Base-by-base conservation (phyloP, 1,140 invertebrate species). In the Rhopalosiphum padi region DNA sequence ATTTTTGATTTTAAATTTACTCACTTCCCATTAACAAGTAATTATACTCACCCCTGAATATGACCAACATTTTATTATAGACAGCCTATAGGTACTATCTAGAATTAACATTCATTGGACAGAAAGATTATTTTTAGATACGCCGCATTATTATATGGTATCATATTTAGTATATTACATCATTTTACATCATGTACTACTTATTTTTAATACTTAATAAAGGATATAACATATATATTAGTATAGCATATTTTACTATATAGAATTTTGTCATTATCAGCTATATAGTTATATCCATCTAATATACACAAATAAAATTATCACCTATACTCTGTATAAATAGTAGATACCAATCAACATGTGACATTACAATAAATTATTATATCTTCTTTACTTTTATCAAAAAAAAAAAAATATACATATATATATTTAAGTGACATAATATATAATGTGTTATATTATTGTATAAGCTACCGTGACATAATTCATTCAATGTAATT, bases 391-490 rank as follows among this genome's bases (percentile, higher is more conserved):
- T 85, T 41, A 41, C 15, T 37, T 85, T 43, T 9, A 37, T 23
- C 9, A 18, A 35, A n/a, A 18, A 15, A 37, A 18, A 37, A 21
- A 83, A 35, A 48, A 15, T 15, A 51, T 46, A 46, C 9, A 51
- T 4, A 51, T 18, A 51, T 18, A 18, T 51, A 18, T 51, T 0
- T 51, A 21, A 51, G 43, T 41, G 37, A 43, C 60, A 86, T 86
- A 43, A 48, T 30, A 48, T 87, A 48, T 48, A 48, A 87, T 48
- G 22, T 22, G 7, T n/a, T 77, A 77, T n/a, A 77, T n/a, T 77
- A 77, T 77, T 77, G 23, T 77, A 87, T 87, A 87, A 51, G 48
- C 46, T 87, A 51, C 86, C 86, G 30, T 87, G 86, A 89, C 48
- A 53, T 35, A 53, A 37, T 9, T 9, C 87, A 4, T 53, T 51